Evolutionary conservation across 1,140 invertebrate genomes (phyloP).

Genomic region (Dinothrombium tinctorium): DNA sequence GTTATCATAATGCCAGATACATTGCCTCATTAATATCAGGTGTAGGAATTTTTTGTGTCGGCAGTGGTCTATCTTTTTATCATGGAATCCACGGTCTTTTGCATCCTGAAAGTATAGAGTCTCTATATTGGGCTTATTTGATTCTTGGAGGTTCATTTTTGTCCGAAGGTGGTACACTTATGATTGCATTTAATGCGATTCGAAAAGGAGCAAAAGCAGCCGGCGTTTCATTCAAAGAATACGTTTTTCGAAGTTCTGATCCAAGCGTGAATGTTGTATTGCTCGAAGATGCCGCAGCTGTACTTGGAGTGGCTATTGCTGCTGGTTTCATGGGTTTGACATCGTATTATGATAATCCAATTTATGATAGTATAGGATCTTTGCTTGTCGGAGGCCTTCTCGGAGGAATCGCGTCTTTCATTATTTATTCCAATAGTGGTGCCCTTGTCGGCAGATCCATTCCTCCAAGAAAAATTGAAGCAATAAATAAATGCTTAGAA

Average conservation of each 20-base stretch:
- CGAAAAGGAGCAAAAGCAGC: constrained; percentile 49
- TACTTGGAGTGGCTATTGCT: constrained; percentile 63
- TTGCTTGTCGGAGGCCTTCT: constrained; percentile 65
- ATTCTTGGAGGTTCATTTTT: constrained; percentile 65
- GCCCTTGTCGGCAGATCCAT: constrained; percentile 84
- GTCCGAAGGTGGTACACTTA: constrained; percentile 63
- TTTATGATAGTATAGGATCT: constrained; percentile 73
- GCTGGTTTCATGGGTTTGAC: constrained; percentile 68
- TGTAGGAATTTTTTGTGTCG: constrained; percentile 91
- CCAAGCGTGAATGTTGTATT: constrained; percentile 90
- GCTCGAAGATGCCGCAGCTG: constrained; percentile 83
- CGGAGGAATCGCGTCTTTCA: constrained; percentile 74
- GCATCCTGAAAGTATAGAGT: constrained; percentile 47
- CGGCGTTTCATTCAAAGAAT: constrained; percentile 33
- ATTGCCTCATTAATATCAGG: constrained; percentile 91
- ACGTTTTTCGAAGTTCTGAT: constrained; percentile 36
- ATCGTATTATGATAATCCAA: constrained; percentile 40
- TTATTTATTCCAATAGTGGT: constrained; percentile 79
- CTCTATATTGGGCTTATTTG: constrained; percentile 69
- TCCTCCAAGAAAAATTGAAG: constrained; percentile 53
- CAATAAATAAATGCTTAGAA: constrained; percentile 72
- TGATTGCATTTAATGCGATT: constrained; percentile 75
- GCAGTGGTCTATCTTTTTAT: constrained; percentile 79
- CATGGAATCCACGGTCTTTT: constrained; percentile 72
- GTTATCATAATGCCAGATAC: constrained; percentile 87